These are phyloP conservation scores for Notechis scutatus DNA, from an alignment of 2,113 vertebrate genomes.

Conservation along the genomic window DNA sequence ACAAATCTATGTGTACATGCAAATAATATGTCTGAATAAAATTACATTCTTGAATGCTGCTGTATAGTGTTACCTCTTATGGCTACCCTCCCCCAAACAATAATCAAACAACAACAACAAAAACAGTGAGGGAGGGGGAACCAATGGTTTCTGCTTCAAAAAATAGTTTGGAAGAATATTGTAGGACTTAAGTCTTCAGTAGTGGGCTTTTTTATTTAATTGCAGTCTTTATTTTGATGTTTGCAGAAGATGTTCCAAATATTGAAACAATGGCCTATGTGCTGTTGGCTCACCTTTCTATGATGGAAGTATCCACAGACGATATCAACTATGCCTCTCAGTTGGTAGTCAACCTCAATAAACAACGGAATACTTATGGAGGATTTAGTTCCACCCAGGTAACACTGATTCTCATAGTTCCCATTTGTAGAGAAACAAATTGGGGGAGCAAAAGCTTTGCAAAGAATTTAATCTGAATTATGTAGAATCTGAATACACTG, in stretches of 20 bases:
- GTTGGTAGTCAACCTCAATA: slow-evolving; percentile 31
- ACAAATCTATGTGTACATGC: too few relatives aligned
- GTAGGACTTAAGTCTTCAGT: not conserved
- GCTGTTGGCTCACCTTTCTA: slow-evolving; percentile 49
- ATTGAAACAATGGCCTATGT: slow-evolving; percentile 54
- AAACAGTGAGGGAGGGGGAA: not conserved
- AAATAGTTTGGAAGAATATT: not conserved
- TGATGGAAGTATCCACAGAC: not conserved
- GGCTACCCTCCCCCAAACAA: not conserved
- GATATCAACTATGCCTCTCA: slow-evolving; percentile 26
- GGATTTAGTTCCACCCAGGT: slow-evolving; percentile 62
- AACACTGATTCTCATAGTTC: not conserved
- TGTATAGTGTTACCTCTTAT: not conserved
- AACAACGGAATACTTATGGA: slow-evolving; percentile 25
- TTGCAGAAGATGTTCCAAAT: not conserved
- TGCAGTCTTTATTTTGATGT: not conserved
- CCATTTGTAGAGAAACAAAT: not conserved
- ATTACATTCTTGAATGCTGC: too few relatives aligned
- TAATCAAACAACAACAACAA: not conserved
- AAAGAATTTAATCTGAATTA: not conserved
- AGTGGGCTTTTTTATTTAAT: not conserved
- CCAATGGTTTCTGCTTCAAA: not conserved
- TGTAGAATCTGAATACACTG: not conserved
- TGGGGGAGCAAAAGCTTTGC: not conserved
- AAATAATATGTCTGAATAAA: too few relatives aligned